Base-by-base conservation (phyloP, 2,113 vertebrate species). In the Pteropus alecto region DNA sequence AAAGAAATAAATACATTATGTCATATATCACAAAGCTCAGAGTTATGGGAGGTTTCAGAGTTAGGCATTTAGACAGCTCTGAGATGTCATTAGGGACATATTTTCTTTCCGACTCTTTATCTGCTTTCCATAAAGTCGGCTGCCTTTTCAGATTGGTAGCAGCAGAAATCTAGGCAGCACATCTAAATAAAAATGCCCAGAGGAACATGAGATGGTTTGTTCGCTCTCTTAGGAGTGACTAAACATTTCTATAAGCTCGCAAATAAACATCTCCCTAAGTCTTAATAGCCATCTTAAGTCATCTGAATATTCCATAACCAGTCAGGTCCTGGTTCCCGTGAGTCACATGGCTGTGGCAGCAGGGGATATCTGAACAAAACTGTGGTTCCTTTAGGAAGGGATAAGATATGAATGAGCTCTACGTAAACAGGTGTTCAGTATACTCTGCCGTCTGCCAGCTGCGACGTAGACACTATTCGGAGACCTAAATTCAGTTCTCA, bases 271-370 rank as follows among this genome's bases (percentile, higher is more conserved):
- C 11, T 12, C 28, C 7, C 38, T 56, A 7, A 73, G 33, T 91
- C 19, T 93, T 96, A 81, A 61, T 81, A 30, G 33, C 22, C 77
- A 56, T 85, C 35, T 84, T 86, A 96, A 46, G n/a, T 87, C 33
- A 43, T 70, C 15, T 51, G 46, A 89, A 48, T 41, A 77, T 54
- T 89, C 28, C 41, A 26, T 51, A 96, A 74, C 38, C 33, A 78
- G 9, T 60, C 14, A 84, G 21, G 54, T 18, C 70, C 85, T 85
- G n/a, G 74, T 93, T 73, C 46, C 13, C 10, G 63, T 71, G 30
- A 93, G 14, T 81, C 68, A 71, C 12, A 8, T 88, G 77, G 41
- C 35, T 85, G 6, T 84, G 65, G 26, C 19, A 43, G 33, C 83
- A 90, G 19, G 7, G 10, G 6, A 22, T 96, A 61, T 77, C 19